Evolutionary conservation across 2,113 vertebrate genomes (phyloP).

Genomic region (Empidonax traillii): DNA sequence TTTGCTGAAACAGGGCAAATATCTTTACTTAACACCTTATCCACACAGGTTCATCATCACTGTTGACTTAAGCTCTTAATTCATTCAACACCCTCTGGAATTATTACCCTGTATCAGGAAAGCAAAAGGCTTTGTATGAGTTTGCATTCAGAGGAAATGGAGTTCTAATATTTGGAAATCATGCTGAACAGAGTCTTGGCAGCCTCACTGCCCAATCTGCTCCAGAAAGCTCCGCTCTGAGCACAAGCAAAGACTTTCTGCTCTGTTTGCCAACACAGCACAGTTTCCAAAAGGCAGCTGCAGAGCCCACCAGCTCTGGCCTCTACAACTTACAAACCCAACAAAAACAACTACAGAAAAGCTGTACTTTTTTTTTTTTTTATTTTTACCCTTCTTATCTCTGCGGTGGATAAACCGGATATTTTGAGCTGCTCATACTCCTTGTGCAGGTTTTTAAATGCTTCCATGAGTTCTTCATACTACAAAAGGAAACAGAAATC

Average conservation of each 20-base stretch:
- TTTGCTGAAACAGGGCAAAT: conserved; percentile 14
- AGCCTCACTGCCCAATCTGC: neutral
- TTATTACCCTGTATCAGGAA: neutral
- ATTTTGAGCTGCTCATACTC: conserved; percentile 93
- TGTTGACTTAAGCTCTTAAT: conserved; percentile 14
- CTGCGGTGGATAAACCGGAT: conserved; percentile 92
- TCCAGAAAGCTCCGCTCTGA: neutral
- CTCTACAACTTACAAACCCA: neutral
- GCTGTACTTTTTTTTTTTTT: neutral
- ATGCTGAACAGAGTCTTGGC: conserved; percentile 5
- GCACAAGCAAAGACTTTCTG: neutral
- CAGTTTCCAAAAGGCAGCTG: neutral
- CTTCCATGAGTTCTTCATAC: conserved; percentile 96
- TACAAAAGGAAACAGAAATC: conserved; percentile 62
- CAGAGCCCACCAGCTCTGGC: neutral
- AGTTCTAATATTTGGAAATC: conserved; percentile 29
- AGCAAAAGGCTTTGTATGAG: neutral
- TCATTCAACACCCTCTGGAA: conserved; percentile 15
- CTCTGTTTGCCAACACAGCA: conserved; percentile 27
- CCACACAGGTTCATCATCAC: neutral
- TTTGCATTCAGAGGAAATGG: neutral
- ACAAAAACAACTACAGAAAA: neutral
- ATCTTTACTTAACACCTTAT: neutral
- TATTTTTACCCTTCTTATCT: conserved; percentile 90
- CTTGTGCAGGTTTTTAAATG: conserved; percentile 94